These are phyloP conservation scores for Neolamprologus kungweensis DNA, from an alignment of 2,113 vertebrate genomes.

Conservation along the genomic window DNA sequence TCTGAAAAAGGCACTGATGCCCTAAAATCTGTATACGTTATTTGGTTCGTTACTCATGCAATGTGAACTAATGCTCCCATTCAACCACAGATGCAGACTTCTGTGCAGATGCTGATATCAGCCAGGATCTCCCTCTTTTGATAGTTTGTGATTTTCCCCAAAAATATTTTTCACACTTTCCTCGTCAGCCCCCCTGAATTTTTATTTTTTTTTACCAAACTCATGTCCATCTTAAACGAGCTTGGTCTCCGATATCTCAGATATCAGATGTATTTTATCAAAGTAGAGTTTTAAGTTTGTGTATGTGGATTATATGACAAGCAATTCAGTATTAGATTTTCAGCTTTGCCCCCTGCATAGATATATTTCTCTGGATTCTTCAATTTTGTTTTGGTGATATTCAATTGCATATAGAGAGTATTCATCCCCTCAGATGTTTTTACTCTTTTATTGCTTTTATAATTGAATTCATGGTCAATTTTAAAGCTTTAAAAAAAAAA, in stretches of 20 bases:
- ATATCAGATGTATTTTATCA: neutral
- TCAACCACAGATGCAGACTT: neutral
- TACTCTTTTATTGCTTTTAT: neutral
- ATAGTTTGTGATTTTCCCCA: rapidly evolving
- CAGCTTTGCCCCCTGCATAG: neutral
- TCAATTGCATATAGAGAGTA: neutral
- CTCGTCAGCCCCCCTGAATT: neutral
- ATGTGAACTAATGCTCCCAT: neutral
- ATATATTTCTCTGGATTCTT: neutral
- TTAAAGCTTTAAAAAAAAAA: neutral
- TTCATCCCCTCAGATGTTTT: neutral
- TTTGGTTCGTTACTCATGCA: neutral
- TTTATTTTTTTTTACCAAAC: neutral
- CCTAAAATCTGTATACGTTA: neutral
- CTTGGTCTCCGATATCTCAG: neutral
- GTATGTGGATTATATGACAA: neutral
- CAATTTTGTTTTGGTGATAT: rapidly evolving
- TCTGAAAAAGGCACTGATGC: neutral
- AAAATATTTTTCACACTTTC: neutral
- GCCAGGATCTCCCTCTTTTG: neutral
- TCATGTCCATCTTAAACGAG: neutral
- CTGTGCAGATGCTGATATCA: neutral
- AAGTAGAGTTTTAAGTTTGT: neutral
- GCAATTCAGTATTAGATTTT: neutral
- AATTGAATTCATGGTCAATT: neutral